Conservation (phyloP, 2,113 vertebrate genomes). For the Gymnobelideus leadbeateri region DNA sequence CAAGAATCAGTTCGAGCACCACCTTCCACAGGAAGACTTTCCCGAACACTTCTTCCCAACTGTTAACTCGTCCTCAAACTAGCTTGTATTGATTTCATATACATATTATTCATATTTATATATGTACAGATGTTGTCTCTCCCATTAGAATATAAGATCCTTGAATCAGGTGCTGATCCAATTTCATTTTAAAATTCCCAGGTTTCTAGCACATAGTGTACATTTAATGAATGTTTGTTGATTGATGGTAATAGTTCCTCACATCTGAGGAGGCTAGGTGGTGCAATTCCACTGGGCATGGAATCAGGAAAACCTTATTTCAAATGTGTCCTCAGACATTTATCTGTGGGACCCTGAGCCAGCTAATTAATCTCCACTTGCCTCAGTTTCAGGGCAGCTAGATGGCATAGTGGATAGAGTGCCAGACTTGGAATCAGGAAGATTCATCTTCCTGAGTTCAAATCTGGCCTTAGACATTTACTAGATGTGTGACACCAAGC, state of each 20-base stretch:
- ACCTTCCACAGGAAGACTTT: not conserved
- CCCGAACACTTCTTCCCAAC: not conserved
- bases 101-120: not conserved
- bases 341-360: not conserved
- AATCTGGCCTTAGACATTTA: not conserved
- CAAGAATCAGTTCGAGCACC: not conserved
- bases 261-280: not conserved
- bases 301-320: not conserved
- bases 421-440: not conserved
- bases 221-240: not conserved
- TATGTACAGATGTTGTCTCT: not conserved
- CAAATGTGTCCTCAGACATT: not conserved
- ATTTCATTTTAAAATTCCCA: not conserved
- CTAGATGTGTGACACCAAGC: not conserved
- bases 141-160: not conserved
- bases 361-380: not conserved
- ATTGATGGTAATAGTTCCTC: not conserved
- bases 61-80: not conserved
- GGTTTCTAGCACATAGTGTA: not conserved
- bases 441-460: not conserved
- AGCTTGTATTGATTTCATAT: not conserved
- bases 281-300: not conserved
- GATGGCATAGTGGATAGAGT: not conserved
- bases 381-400: not conserved
- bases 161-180: not conserved